Evolutionary conservation across 1,140 invertebrate species (phyloP).

Genomic region (Octopus sinensis): DNA sequence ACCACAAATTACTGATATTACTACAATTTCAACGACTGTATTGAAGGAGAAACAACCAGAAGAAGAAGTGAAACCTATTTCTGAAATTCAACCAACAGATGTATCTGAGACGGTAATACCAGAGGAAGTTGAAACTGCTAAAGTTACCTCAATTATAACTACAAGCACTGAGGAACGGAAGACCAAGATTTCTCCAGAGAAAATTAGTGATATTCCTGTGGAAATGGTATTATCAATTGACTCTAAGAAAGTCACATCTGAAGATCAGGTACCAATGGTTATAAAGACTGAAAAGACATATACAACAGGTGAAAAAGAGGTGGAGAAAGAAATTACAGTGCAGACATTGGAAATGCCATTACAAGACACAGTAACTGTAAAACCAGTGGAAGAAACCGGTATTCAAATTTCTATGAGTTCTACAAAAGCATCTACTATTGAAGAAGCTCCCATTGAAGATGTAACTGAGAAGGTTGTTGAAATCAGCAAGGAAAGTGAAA

Average conservation of each 20-base stretch:
- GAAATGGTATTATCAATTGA: slow-evolving; percentile 4
- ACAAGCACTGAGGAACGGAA: neutral
- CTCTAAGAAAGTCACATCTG: neutral
- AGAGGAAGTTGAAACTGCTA: neutral
- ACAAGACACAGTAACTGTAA: too few relatives aligned
- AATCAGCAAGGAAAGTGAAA: too few relatives aligned
- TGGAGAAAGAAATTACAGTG: too few relatives aligned
- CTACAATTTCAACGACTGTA: neutral
- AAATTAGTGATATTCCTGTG: neutral
- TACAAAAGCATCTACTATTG: too few relatives aligned
- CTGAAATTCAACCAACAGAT: neutral
- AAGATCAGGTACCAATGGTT: neutral
- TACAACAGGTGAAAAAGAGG: neutral
- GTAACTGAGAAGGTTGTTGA: too few relatives aligned
- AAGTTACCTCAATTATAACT: neutral
- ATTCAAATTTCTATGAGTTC: too few relatives aligned
- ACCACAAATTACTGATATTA: neutral
- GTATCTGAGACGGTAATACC: neutral
- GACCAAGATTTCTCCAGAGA: neutral
- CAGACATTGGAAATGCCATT: too few relatives aligned
- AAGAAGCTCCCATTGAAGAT: too few relatives aligned
- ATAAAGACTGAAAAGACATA: neutral
- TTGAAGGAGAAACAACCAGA: too few relatives aligned
- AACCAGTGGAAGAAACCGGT: too few relatives aligned
- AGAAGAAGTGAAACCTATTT: neutral